Base-by-base conservation (phyloP, 2,113 vertebrate genomes). In the Xyrauchen texanus region DNA sequence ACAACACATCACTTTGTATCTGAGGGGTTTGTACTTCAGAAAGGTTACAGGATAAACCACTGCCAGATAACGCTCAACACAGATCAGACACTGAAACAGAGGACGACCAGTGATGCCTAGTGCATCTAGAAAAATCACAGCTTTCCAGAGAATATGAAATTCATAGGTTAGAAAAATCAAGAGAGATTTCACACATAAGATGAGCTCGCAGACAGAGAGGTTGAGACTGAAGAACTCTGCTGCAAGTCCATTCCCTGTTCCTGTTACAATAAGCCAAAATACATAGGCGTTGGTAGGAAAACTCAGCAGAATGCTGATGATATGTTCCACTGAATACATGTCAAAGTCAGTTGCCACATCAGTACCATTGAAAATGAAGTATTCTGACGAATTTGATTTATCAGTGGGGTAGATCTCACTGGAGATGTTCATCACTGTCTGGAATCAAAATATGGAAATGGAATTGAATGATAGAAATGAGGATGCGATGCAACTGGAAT, bases 21-120 rank as follows among this genome's bases (percentile, higher is more conserved):
- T 68, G 45, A 81, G 79, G 45, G 71, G 55, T 61, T 81, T 81
- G 46, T 4, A 76, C 58, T 75, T 81, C 3, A 81, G 55, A 58
- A 58, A 58, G 6, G 55, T 15, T 58, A 58, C 55, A 58, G 55
- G 55, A 58, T 58, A 58, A 15, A 58, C 13, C 55, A 58, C 55
- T 3, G 55, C 55, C 55, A 58, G 13, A 7, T 58, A 58, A 58
- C 55, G 55, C 55, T 58, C 55, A 3, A 58, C 5, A 58, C 4
- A 57, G 13, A n/a, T 57, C 13, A 57, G 34, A 13, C 63, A 65
- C 9, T 65, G 9, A 65, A 65, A 65, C 3, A 65, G 63, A 45
- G 68, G 52, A 57, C 52, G 68, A 4, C 68, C 68, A 2, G 53
- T 4, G 1, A 0, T 7, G 8, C 6, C 4, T 5, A 77, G 1